Percentiles rank a stretch among this genome's conserved stretches.
phyloP scores from a whole-genome alignment of 2,888 invertebrate genomes.

The Tachina lurida region DNA sequence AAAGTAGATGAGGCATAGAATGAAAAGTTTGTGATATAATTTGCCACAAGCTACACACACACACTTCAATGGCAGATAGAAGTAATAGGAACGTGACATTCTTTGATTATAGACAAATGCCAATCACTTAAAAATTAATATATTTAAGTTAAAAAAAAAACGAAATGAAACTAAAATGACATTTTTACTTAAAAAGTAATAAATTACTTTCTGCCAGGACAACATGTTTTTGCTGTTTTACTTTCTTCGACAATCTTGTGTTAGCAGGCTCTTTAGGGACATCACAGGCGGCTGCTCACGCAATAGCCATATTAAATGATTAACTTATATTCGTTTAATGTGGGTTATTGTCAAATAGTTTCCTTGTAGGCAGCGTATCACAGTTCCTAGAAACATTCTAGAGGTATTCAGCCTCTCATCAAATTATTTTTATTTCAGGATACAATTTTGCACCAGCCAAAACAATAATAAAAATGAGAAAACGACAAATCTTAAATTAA shows the following conservation, averaged over 20 bases:
- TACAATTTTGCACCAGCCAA: constrained; percentile 1
- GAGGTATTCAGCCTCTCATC: not conserved
- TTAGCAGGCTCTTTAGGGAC: constrained; percentile 13
- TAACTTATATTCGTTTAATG: constrained; percentile 62
- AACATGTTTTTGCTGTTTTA: not conserved
- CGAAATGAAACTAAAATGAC: not conserved
- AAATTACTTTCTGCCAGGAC: not conserved
- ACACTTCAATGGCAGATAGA: constrained; percentile 27
- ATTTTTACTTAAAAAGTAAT: constrained; percentile 38
- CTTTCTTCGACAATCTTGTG: not conserved
- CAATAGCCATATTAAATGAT: constrained; percentile 60
- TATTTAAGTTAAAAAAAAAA: constrained; percentile 3
- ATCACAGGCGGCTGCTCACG: constrained; percentile 33
- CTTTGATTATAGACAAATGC: constrained; percentile 9
- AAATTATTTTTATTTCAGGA: not conserved
- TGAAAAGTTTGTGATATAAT: not conserved
- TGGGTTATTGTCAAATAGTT: constrained; percentile 42
- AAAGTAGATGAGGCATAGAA: constrained; percentile 30
- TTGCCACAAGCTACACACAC: not conserved
- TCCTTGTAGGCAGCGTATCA: constrained; percentile 7
- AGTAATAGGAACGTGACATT: not conserved
- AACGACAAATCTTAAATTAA: not conserved
- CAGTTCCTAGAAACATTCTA: not conserved
- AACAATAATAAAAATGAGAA: not conserved
- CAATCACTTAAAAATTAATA: constrained; percentile 53